These are phyloP conservation scores for Bufotes viridis DNA, from an alignment of 2,797 vertebrate species.

Conservation along the genomic window DNA sequence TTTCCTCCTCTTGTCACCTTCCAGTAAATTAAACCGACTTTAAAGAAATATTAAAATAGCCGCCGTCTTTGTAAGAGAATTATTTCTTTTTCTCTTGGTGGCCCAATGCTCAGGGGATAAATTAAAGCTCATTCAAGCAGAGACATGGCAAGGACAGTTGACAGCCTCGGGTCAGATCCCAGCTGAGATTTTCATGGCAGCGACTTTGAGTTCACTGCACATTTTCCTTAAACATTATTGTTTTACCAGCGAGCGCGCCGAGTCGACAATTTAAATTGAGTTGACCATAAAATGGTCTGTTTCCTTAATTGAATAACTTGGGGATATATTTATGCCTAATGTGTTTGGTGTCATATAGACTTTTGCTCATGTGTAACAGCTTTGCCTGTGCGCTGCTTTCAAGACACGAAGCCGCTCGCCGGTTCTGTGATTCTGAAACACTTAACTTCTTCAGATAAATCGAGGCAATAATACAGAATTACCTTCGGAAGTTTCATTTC, in stretches of 20 bases:
- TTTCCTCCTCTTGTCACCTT: slow-evolving; percentile 47
- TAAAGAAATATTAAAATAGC: slow-evolving; percentile 51
- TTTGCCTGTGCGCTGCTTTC: slow-evolving; percentile 3
- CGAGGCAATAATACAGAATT: neutral
- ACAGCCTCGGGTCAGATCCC: slow-evolving; percentile 53
- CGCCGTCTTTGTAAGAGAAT: slow-evolving; percentile 38
- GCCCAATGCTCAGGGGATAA: slow-evolving; percentile 47
- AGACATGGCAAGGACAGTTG: slow-evolving; percentile 45
- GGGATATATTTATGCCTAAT: slow-evolving; percentile 60
- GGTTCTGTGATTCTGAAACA: neutral
- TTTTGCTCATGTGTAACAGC: slow-evolving; percentile 43
- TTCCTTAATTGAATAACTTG: slow-evolving; percentile 62
- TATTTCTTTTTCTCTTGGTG: slow-evolving; percentile 34
- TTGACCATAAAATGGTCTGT: slow-evolving; percentile 59
- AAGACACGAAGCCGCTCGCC: slow-evolving; percentile 9
- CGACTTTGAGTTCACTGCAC: slow-evolving; percentile 50
- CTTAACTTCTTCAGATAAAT: neutral
- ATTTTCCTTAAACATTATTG: slow-evolving; percentile 58
- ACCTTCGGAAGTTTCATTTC: neutral
- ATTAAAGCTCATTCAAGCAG: slow-evolving; percentile 59
- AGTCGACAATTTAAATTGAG: slow-evolving; percentile 57
- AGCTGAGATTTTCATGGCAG: slow-evolving; percentile 53
- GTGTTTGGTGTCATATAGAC: slow-evolving; percentile 58
- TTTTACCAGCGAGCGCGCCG: slow-evolving; percentile 45
- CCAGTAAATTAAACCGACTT: slow-evolving; percentile 46